phyloP scores from a whole-genome alignment of 2,113 vertebrate species.

The Clarias gariepinus region DNA sequence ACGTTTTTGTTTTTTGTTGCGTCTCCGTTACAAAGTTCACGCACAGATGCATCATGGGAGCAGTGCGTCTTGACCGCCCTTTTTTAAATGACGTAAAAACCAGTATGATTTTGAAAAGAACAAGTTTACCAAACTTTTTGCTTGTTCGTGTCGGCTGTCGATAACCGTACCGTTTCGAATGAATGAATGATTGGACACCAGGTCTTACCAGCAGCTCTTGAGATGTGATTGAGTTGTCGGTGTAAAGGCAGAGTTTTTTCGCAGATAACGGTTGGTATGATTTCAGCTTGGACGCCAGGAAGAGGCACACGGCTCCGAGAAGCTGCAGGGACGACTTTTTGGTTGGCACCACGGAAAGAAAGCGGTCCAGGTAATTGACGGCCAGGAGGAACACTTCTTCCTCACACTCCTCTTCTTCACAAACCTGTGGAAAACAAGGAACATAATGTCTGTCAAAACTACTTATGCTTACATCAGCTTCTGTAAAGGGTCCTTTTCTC shows the following conservation, averaged over 20 bases:
- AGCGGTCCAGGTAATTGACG: slow-evolving; percentile 97
- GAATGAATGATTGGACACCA: background rate
- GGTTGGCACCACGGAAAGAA: slow-evolving; percentile 85
- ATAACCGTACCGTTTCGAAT: background rate
- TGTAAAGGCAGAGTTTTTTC: slow-evolving; percentile 92
- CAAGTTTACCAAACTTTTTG: background rate
- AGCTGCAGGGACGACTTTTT: slow-evolving; percentile 89
- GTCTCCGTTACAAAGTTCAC: background rate
- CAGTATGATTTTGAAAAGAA: background rate
- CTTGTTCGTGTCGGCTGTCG: too few species aligned
- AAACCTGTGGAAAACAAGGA: slow-evolving; percentile 76
- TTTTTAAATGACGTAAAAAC: background rate
- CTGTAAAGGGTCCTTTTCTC: background rate
- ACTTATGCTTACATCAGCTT: background rate
- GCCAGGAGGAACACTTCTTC: slow-evolving; percentile 93
- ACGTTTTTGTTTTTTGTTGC: background rate
- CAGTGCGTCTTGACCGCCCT: background rate
- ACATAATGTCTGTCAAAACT: background rate
- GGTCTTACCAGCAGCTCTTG: slow-evolving; percentile 91
- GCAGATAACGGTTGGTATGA: slow-evolving; percentile 87
- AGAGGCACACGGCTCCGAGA: slow-evolving; percentile 91
- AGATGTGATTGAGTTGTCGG: slow-evolving; percentile 89
- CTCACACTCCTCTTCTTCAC: slow-evolving; percentile 89
- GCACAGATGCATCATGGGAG: background rate
- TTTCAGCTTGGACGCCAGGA: slow-evolving; percentile 93